phyloP scores from a whole-genome alignment of 2,113 vertebrate species.

The Forbesichthys agassizii region DNA sequence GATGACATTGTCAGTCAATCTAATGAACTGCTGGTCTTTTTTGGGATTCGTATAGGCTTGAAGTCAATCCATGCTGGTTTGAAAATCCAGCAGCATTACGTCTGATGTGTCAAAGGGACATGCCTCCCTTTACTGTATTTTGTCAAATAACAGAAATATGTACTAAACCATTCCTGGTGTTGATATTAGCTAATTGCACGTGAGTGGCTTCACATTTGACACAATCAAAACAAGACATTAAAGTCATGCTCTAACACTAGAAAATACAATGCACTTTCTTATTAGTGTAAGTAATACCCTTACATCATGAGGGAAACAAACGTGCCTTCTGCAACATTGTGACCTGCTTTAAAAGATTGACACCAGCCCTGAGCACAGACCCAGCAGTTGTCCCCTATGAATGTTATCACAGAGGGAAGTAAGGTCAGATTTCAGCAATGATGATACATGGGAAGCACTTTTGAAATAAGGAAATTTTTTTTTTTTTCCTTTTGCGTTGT shows the following conservation, averaged over 20 bases:
- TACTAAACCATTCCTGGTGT: conserved; percentile 4
- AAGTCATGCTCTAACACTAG: conserved; percentile 40
- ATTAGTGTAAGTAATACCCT: conserved; percentile 72
- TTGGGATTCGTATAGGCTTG: not conserved
- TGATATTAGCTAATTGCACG: conserved; percentile 42
- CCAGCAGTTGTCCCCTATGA: conserved; percentile 87
- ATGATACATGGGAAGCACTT: conserved; percentile 91
- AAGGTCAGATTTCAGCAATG: conserved; percentile 89
- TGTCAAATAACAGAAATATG: conserved; percentile 29
- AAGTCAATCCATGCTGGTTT: conserved; percentile 24
- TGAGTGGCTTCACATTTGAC: conserved; percentile 22
- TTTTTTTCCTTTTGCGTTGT: conserved; percentile 73
- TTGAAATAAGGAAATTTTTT: conserved; percentile 84
- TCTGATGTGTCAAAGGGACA: conserved; percentile 3
- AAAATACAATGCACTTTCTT: conserved; percentile 42
- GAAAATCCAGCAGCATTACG: not conserved
- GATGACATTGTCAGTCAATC: conserved; percentile 55
- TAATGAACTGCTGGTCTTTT: conserved; percentile 44
- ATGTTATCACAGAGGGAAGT: conserved; percentile 92
- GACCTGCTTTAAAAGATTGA: conserved; percentile 84
- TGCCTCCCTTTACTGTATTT: conserved; percentile 30
- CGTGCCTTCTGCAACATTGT: conserved; percentile 74
- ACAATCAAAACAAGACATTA: conserved; percentile 60
- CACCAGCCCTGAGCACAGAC: conserved; percentile 81
- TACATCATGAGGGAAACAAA: conserved; percentile 73